Evolutionary conservation across 2,113 vertebrate species (phyloP), one percentile per base, ranked within the genome.

Genomic region (Murina feae): DNA sequence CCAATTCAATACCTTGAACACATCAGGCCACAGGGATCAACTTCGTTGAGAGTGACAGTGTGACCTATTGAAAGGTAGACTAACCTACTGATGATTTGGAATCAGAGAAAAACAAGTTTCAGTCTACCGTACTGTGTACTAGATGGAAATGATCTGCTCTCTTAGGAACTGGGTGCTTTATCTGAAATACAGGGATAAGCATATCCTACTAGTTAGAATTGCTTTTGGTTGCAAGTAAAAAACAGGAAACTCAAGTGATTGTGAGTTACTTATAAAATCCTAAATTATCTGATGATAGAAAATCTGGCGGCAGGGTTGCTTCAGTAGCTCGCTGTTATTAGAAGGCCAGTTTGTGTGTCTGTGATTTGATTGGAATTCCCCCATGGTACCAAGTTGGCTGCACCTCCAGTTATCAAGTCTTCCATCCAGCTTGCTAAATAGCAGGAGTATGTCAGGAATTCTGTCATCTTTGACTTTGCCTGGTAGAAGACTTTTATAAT

Each of bases 181-280:
- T 30, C 5, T 79, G 3, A 37, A 49, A 86, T 84, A 42, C 66
- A 28, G 20, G 21, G 37, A 44, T 83, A 71, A n/a, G 39, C 89
- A 39, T 76, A 49, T 39, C 63, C 9, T 51, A 13, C 20, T 78
- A 1, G 4, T 18, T 71, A 28, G 32, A 72, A 51, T 79, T 96
- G 6, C 30, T 86, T 84, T 71, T 47, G 58, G 9, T 37, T 90
- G 2, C 4, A 80, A 84, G 14, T n/a, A n/a, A n/a, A n/a, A 83
- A 86, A 78, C 30, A 89, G 60, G 47, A 86, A 49, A 75, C 2
- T 75, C 53, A 94, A 90, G 21, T 85, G 32, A 63, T 30, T 90
- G 21, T 74, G 11, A 87, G 10, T 85, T 87, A 60, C 51, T 81
- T 30, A 49, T 72, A 84, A 71, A n/a, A 37, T 35, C 28, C 4